A percentile compares a stretch with the other conserved stretches of the same genome.
These are phyloP conservation scores for Ceyx cyanopectus DNA, from an alignment of 2,113 vertebrate genomes.

Conservation along the genomic window DNA sequence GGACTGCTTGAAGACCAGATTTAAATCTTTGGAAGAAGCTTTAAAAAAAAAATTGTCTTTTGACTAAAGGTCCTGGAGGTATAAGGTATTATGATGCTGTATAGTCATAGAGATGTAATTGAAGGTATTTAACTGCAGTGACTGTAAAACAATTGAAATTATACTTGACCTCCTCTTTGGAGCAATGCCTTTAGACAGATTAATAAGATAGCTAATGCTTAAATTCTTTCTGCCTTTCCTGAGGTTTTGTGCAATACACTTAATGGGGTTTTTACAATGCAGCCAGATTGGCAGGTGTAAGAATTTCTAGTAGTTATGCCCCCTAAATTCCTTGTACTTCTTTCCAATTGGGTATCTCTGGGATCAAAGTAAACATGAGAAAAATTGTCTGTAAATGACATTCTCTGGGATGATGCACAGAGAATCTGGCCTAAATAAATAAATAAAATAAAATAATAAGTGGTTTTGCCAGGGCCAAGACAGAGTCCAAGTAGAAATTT, in stretches of 20 bases:
- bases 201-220: neutral
- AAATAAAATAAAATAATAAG: neutral
- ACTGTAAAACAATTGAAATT: constrained; percentile 28
- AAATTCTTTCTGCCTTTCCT: neutral
- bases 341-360: neutral
- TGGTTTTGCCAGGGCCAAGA: neutral
- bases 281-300: neutral
- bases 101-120: constrained; percentile 15
- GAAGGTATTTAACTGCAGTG: neutral
- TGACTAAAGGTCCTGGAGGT: neutral
- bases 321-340: neutral
- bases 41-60: neutral
- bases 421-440: neutral
- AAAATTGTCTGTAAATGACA: neutral
- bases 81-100: neutral
- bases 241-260: constrained; percentile 15
- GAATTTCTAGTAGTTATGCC: neutral
- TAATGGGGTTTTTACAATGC: neutral
- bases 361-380: neutral
- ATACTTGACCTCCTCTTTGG: neutral
- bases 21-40: neutral
- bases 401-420: neutral
- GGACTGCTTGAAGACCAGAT: neutral
- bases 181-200: neutral
- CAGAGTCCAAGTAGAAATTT: neutral